Evolutionary conservation across 1,140 invertebrate genomes (phyloP).

Genomic region (Conus ventricosus): DNA sequence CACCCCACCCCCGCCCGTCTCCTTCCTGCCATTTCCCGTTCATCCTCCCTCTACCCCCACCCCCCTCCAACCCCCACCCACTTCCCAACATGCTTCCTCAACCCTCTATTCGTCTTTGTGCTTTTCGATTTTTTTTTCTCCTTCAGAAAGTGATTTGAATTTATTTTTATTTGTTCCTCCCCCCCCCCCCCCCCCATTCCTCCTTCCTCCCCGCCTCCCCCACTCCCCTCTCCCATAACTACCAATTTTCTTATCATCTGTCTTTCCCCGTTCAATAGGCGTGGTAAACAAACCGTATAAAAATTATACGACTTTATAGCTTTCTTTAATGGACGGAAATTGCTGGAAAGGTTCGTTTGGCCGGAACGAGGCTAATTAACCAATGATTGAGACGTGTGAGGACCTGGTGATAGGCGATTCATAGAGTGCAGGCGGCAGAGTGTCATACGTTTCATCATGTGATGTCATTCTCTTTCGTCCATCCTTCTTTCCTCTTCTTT

Average conservation of each 20-base stretch:
- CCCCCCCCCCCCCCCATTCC: neutral
- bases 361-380: too few relatives aligned
- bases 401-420: too few relatives aligned
- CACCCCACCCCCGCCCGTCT: neutral
- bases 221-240: neutral
- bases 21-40: neutral
- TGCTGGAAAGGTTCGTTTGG: neutral
- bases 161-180: neutral
- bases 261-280: neutral
- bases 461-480: too few relatives aligned
- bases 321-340: slow-evolving; percentile 1
- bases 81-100: neutral
- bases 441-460: too few relatives aligned
- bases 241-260: slow-evolving; percentile 13
- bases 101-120: neutral
- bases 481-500: too few relatives aligned
- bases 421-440: too few relatives aligned
- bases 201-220: neutral
- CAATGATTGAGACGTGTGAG: too few relatives aligned
- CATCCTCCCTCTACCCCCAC: neutral
- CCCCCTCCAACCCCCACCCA: neutral
- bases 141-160: neutral
- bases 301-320: neutral
- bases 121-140: neutral
- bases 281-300: neutral